A percentile compares a stretch with the other conserved stretches of the same genome.
These are phyloP conservation scores for Meda fulgida DNA, from an alignment of 2,797 vertebrate species.

Conservation along the genomic window DNA sequence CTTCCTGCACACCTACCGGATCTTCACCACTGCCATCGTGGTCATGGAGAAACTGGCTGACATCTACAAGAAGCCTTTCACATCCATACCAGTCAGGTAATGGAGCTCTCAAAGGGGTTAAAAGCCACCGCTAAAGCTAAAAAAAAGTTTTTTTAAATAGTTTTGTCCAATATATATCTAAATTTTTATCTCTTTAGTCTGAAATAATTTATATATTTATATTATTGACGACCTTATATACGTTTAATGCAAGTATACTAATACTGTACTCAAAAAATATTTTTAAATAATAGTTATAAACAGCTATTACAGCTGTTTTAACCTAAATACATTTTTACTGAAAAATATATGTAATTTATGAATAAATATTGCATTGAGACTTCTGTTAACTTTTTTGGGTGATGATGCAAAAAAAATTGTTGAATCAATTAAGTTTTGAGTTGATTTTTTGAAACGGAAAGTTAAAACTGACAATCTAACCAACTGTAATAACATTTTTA, in stretches of 20 bases:
- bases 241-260: not conserved
- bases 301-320: not conserved
- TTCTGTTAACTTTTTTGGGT: not conserved
- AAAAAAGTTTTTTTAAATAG: too few relatives aligned
- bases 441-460: not conserved
- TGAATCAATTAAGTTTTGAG: not conserved
- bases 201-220: too few relatives aligned
- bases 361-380: not conserved
- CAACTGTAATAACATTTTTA: not conserved
- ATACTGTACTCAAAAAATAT: not conserved
- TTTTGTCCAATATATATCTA: too few relatives aligned
- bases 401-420: not conserved
- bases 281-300: not conserved
- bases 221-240: too few relatives aligned
- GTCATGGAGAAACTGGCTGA: conserved; percentile 95
- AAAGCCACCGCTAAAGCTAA: not conserved
- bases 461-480: not conserved
- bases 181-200: too few relatives aligned
- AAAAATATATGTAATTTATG: not conserved
- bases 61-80: conserved; percentile 96
- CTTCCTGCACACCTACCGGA: conserved; percentile 97
- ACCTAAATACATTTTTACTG: not conserved
- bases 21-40: conserved; percentile 91
- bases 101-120: not conserved
- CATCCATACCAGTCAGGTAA: conserved; percentile 95